Conservation (phyloP, 2,888 invertebrate genomes). For the Argyresthia goedartella region DNA sequence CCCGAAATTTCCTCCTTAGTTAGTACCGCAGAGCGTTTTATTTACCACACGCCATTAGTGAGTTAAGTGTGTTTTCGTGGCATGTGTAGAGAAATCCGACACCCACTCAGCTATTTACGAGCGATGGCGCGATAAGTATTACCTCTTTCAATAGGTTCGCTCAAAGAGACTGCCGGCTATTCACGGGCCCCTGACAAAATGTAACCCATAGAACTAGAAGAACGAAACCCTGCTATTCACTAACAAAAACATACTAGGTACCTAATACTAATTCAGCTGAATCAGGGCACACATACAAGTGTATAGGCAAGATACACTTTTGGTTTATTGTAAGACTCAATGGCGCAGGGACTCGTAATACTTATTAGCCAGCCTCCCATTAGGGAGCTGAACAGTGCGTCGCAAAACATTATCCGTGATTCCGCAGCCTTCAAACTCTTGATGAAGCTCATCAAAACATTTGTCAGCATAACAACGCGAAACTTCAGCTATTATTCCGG, state of each 20-base stretch:
- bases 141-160: conserved; percentile 57
- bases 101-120: conserved; percentile 60
- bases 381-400: neutral
- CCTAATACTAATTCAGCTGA: conserved; percentile 26
- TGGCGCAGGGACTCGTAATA: no score
- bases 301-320: neutral
- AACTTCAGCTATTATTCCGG: conserved; percentile 58
- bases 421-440: conserved; percentile 28
- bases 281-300: conserved; percentile 7
- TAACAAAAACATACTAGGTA: conserved; percentile 31
- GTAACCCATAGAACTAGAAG: conserved; percentile 52
- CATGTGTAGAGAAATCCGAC: conserved; percentile 60
- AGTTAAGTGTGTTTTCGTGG: conserved; percentile 56
- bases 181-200: conserved; percentile 49
- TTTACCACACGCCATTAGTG: neutral
- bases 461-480: conserved; percentile 54
- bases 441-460: conserved; percentile 59
- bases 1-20: no score
- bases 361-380: neutral
- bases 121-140: conserved; percentile 65
- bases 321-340: no score
- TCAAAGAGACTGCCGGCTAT: conserved; percentile 62
- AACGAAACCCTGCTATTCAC: conserved; percentile 39
- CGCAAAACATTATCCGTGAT: conserved; percentile 39
- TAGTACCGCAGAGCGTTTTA: no score